Evolutionary conservation across 2,888 invertebrate species (phyloP), one percentile per base, ranked within the genome.

Genomic region (Oxyteleia sp.): DNA sequence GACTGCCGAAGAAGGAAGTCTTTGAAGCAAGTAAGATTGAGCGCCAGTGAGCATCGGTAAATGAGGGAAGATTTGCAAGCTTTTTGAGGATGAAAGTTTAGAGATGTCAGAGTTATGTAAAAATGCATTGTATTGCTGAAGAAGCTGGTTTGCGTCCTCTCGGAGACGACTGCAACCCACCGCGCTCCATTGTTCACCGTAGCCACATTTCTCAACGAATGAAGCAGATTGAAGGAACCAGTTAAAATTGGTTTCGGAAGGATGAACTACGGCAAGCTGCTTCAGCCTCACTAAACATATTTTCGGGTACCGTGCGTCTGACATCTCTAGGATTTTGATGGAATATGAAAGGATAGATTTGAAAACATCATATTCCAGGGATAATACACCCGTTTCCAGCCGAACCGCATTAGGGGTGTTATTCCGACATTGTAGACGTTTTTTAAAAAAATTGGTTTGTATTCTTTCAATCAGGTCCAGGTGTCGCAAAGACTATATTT

Each of bases 381-480:
- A 20, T 4, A n/a, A 11, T 8, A 18, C 32, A n/a, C 47, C 47
- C 2, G 35, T 35, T 35, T 64, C 64, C 8, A 64, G 49, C 4
- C 64, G 16, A 2, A 64, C 35, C 7, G 49, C 49, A 20, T 64
- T 49, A 0, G 64, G 64, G 7, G 64, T 49, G 26, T 49, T 64
- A n/a, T 13, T 47, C 7, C 35, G 1, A 7, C 47, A 1, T 11
- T 49, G 32, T 1, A 64, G 18, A 4, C 32, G 32, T 49, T 49
- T 64, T 10, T 45, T 35, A 5, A 64, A 64, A 4, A 64, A 64
- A 20, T 32, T 35, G 4, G 13, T 4, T 18, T 32, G 32, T 11
- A 47, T 5, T 11, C 18, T 47, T 13, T 49, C 64, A 7, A 49
- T 10, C 20, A 16, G n/a, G 3, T 11, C n/a, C 2, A 18, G 1